Evolutionary conservation across 2,888 invertebrate genomes (phyloP), one percentile per base, ranked within the genome.

Genomic region (Muschampia staudingeri): DNA sequence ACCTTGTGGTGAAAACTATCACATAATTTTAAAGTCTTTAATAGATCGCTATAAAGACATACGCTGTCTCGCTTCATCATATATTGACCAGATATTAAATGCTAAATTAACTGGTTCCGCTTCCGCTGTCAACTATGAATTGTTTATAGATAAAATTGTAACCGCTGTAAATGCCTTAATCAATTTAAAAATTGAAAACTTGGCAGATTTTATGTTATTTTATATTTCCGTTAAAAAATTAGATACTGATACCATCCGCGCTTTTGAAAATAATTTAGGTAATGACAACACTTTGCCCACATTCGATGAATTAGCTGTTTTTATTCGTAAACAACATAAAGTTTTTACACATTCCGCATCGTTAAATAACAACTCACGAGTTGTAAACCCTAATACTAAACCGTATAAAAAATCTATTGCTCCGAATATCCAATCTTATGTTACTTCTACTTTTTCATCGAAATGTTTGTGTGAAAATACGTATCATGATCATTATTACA

Each of bases 1-100:
- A 19, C 56, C 56, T 56, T 56, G 56, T 56, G 56, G 56, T 56
- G 56, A 56, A 56, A 56, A 56, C 9, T 56, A 56, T 56, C n/a
- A 56, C 7, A 56, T 56, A 56, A 56, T 56, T 56, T 19, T 56
- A 9, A 6, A 56, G 12, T 56, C 56, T 19, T 56, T 56, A 56
- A 56, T 19, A 56, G 56, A 56, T 56, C 56, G 56, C 19, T 56
- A 56, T 19, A 56, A 56, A 8, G 56, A 56, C 9, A 19, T 56
- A 19, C 56, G 56, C 19, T 56, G 56, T 19, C 56, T 56, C 56
- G 56, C 56, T n/a, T 56, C 56, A 56, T 56, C 56, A 19, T 56
- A 56, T 56, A 56, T 56, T 7, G 56, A 56, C 19, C 56, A 56
- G 19, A 56, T 56, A 56, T 56, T 19, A 19, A 56, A 56, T 56